Percentiles rank a stretch among this genome's conserved stretches.
phyloP scores from a whole-genome alignment of 2,888 invertebrate genomes.

The Ametastegia equiseti region DNA sequence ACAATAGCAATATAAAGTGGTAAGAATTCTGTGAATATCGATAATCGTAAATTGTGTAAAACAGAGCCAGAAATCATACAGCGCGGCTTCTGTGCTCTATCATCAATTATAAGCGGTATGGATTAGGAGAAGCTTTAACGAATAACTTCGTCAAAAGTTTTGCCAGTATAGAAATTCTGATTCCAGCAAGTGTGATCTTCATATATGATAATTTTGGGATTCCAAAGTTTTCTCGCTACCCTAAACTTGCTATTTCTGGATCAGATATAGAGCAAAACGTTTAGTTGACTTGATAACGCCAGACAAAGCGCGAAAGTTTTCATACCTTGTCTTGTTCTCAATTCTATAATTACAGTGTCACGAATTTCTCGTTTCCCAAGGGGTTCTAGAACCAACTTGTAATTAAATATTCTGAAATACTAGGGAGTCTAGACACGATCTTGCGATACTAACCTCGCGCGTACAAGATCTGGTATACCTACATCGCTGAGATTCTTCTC shows the following conservation, averaged over 20 bases:
- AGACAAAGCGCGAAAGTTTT: neutral
- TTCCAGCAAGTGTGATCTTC: neutral
- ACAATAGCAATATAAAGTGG: no score
- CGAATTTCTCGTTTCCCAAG: neutral
- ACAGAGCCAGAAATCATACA: neutral
- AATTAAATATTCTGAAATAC: slow-evolving; percentile 14
- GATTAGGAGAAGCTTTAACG: no score
- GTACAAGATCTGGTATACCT: neutral
- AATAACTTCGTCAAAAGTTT: neutral
- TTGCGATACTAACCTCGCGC: neutral
- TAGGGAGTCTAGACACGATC: neutral
- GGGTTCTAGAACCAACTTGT: neutral
- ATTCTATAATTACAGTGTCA: neutral
- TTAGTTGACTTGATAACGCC: neutral
- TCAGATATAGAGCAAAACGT: neutral
- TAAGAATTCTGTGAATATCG: no score
- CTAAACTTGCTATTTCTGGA: neutral
- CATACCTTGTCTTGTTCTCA: neutral
- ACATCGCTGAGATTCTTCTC: slow-evolving; percentile 1
- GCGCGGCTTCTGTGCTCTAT: neutral
- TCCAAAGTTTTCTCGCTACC: neutral
- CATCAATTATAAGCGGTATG: neutral
- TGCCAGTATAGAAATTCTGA: neutral
- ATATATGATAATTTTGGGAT: neutral
- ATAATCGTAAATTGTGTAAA: neutral